Evolutionary conservation across 2,797 vertebrate genomes (phyloP).

Genomic region (Anomalospiza imberbis): DNA sequence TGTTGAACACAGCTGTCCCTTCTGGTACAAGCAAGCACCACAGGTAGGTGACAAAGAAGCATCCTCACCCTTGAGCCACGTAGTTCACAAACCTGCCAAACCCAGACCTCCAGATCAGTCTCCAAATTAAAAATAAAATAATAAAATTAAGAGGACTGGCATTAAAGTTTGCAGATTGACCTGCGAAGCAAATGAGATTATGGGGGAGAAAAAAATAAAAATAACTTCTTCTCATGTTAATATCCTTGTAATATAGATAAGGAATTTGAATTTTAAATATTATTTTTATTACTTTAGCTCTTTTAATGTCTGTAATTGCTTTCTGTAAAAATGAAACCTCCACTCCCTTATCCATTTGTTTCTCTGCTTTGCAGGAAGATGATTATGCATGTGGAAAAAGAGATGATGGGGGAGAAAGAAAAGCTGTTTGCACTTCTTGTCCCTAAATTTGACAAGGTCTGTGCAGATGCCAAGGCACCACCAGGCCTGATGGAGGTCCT

Average conservation of each 20-base stretch:
- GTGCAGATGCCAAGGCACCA: not conserved
- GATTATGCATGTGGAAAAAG: not conserved
- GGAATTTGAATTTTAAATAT: conserved; percentile 63
- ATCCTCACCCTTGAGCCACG: not conserved
- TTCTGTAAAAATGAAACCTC: conserved; percentile 16
- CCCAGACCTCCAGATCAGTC: not conserved
- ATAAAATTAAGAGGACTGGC: not conserved
- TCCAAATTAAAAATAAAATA: not conserved
- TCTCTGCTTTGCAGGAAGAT: not conserved
- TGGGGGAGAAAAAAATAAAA: not conserved
- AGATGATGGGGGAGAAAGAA: not conserved
- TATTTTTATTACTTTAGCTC: conserved; percentile 56
- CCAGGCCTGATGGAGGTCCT: not conserved
- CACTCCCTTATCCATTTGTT: not conserved
- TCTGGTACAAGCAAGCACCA: not conserved
- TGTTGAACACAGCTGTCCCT: not conserved
- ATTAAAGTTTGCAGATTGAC: not conserved
- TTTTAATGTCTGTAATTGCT: conserved; percentile 59
- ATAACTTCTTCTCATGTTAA: conserved; percentile 8
- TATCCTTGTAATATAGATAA: conserved; percentile 44
- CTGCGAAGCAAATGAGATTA: conserved; percentile 18
- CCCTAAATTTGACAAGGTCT: not conserved
- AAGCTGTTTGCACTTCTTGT: not conserved
- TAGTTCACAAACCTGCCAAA: not conserved
- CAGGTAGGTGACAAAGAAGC: not conserved